A percentile compares a stretch with the other conserved stretches of the same genome.
Evolutionary conservation across 2,113 vertebrate species (phyloP).

Genomic region (Hemichromis elongatus): DNA sequence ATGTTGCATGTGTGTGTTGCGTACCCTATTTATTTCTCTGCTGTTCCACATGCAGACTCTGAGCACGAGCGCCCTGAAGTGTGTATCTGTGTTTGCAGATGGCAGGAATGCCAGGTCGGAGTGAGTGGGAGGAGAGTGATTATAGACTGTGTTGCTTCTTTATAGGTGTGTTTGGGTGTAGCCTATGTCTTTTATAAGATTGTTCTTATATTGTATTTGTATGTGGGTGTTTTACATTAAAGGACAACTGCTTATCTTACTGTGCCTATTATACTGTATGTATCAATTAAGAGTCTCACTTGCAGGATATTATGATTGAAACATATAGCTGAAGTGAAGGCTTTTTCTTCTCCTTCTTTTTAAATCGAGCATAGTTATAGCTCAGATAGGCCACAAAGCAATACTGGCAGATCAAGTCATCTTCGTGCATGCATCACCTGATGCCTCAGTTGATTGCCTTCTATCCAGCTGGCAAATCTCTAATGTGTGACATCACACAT

Average conservation of each 20-base stretch:
- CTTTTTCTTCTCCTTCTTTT: background rate
- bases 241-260: background rate
- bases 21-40: background rate
- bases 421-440: background rate
- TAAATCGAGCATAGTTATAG: background rate
- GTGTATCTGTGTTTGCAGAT: background rate
- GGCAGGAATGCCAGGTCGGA: background rate
- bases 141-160: background rate
- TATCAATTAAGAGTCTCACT: background rate
- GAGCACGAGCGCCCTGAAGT: background rate
- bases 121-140: conserved; percentile 21
- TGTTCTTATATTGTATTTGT: background rate
- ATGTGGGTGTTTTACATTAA: background rate
- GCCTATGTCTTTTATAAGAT: background rate
- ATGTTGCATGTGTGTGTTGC: background rate
- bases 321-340: background rate
- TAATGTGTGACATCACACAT: background rate
- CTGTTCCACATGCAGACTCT: background rate
- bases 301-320: background rate
- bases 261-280: background rate
- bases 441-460: background rate
- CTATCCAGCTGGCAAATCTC: background rate
- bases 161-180: conserved; percentile 8
- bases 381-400: background rate
- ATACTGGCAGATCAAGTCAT: background rate